These are phyloP conservation scores for Pelodiscus sinensis DNA, from an alignment of 2,113 vertebrate species.

Conservation along the genomic window DNA sequence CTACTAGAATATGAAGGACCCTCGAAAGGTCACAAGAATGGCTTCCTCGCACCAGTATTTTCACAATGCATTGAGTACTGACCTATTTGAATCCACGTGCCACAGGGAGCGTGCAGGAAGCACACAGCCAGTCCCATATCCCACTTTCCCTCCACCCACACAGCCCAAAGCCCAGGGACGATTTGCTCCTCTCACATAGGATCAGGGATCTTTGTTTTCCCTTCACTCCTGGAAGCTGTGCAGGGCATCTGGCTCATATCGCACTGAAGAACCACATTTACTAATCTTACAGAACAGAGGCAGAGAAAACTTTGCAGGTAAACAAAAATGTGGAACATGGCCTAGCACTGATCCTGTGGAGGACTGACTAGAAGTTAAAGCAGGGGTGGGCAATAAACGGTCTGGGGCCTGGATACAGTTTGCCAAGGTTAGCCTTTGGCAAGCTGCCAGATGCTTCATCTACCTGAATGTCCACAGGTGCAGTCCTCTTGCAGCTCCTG, in stretches of 20 bases:
- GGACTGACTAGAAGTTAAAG: not conserved
- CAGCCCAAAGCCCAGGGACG: not conserved
- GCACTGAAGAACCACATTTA: not conserved
- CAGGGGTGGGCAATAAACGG: too few relatives aligned
- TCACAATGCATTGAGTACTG: not conserved
- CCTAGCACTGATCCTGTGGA: not conserved
- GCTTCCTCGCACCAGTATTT: not conserved
- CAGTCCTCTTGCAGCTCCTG: too few relatives aligned
- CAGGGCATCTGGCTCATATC: not conserved
- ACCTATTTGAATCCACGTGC: not conserved
- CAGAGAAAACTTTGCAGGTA: not conserved
- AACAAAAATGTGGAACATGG: not conserved
- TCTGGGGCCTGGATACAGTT: too few relatives aligned
- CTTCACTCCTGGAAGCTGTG: not conserved
- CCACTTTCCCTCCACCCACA: not conserved
- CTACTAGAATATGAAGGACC: too few relatives aligned
- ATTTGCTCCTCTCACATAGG: not conserved
- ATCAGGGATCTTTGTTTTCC: accelerated
- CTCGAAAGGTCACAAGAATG: too few relatives aligned
- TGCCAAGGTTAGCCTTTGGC: too few relatives aligned
- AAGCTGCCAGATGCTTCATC: too few relatives aligned
- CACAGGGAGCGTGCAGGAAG: not conserved
- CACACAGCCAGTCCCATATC: not conserved
- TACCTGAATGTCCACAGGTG: too few relatives aligned
- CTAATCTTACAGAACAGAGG: not conserved